Conservation (phyloP, 2,888 invertebrate genomes). For the Malthinus flaveolus region DNA sequence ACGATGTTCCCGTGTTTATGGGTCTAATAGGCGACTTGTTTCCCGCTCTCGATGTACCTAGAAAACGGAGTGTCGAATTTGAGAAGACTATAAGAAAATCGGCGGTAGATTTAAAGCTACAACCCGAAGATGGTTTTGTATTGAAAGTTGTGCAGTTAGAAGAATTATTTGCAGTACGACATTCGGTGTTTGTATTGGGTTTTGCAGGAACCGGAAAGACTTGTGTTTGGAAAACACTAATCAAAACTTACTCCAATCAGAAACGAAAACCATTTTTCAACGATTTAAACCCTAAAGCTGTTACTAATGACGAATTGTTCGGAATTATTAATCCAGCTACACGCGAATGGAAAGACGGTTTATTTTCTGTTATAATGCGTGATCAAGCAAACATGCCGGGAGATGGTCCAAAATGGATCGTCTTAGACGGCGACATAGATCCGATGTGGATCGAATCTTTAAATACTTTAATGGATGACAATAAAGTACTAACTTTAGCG, state of each 20-base stretch:
- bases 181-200: constrained; percentile 78
- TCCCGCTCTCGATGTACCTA: constrained; percentile 88
- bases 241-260: constrained; percentile 79
- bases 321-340: constrained; percentile 93
- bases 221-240: constrained; percentile 89
- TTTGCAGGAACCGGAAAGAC: constrained; percentile 91
- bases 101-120: constrained; percentile 79
- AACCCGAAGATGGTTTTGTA: constrained; percentile 89
- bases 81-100: constrained; percentile 79
- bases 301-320: constrained; percentile 93
- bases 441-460: constrained; percentile 98
- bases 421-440: constrained; percentile 94
- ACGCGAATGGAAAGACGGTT: constrained; percentile 90
- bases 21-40: constrained; percentile 92
- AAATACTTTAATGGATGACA: constrained; percentile 97
- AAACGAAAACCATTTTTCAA: constrained; percentile 82
- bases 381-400: constrained; percentile 89
- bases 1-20: constrained; percentile 91
- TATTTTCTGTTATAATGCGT: constrained; percentile 90
- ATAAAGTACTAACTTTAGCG: constrained; percentile 90
- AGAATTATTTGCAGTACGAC: constrained; percentile 89
- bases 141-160: constrained; percentile 88
- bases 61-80: constrained; percentile 83
- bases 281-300: constrained; percentile 95
- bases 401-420: constrained; percentile 91